Conservation (phyloP, 2,113 vertebrate genomes). For the Protomyctophum bolini region DNA sequence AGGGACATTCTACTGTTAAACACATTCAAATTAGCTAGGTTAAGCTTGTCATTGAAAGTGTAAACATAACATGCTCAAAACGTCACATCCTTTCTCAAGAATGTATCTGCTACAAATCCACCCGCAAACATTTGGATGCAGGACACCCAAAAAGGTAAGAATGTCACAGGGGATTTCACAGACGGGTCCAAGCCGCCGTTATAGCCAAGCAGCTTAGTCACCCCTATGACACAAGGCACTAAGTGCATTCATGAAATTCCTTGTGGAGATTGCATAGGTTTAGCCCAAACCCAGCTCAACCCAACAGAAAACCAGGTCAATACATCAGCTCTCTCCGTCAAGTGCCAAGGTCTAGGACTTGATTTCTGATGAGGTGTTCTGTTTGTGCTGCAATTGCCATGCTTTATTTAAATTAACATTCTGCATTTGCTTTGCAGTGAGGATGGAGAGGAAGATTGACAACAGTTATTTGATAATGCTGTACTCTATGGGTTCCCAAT, state of each 20-base stretch:
- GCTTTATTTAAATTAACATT: too few species aligned
- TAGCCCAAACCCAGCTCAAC: constrained; percentile 14
- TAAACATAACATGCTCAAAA: too few species aligned
- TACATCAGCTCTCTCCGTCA: too few species aligned
- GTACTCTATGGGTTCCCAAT: too few species aligned
- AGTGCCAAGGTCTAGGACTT: not conserved
- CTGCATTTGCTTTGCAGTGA: too few species aligned
- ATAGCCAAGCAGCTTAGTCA: constrained; percentile 43
- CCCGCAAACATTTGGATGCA: constrained; percentile 8
- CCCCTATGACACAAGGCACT: constrained; percentile 33
- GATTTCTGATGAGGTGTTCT: not conserved
- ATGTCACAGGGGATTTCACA: constrained; percentile 34
- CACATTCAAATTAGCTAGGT: too few species aligned
- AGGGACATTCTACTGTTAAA: too few species aligned
- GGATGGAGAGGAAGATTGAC: too few species aligned
- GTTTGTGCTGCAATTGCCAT: too few species aligned
- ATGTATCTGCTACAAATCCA: not conserved
- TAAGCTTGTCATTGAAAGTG: too few species aligned
- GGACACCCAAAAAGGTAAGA: constrained; percentile 19
- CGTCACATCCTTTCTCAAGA: not conserved
- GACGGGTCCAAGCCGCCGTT: constrained; percentile 22
- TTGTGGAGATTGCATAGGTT: constrained; percentile 33
- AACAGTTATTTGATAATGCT: too few species aligned
- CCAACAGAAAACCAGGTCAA: not conserved
- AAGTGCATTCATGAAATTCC: constrained; percentile 47